Conservation (phyloP, 2,113 vertebrate species). For the Hippoglossus stenolepis region DNA sequence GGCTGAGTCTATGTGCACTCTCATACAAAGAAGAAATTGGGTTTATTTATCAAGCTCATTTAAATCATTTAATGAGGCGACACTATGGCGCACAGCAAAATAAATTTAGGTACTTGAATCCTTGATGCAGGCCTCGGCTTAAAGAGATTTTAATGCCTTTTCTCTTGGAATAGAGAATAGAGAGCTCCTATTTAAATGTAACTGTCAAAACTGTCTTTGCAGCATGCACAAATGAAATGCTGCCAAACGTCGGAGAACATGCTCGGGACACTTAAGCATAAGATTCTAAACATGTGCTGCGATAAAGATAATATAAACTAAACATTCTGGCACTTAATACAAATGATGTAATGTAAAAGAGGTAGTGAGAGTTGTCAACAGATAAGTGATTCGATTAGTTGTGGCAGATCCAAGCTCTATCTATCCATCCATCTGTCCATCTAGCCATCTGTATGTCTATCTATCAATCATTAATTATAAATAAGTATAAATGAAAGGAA, state of each 20-base stretch:
- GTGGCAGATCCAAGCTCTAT: too few species aligned
- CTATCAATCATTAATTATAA: too few species aligned
- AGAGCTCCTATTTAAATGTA: background rate
- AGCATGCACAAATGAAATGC: background rate
- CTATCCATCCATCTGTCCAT: too few species aligned
- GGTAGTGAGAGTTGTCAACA: too few species aligned
- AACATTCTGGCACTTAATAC: too few species aligned
- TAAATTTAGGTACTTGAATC: background rate
- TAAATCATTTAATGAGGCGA: constrained; percentile 34
- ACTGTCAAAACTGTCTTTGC: background rate
- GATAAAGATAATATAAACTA: too few species aligned
- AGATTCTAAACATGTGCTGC: too few species aligned
- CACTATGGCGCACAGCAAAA: background rate
- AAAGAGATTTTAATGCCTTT: background rate
- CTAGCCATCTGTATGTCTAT: too few species aligned
- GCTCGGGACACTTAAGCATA: too few species aligned
- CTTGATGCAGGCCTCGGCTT: background rate
- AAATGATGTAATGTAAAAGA: too few species aligned
- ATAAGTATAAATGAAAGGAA: too few species aligned
- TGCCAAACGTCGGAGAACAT: background rate
- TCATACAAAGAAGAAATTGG: constrained; percentile 14
- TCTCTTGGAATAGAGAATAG: background rate
- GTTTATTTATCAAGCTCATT: constrained; percentile 24
- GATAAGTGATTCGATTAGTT: too few species aligned
- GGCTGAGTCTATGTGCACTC: constrained; percentile 19